phyloP scores from a whole-genome alignment of 2,113 vertebrate species.

The Martes martes region DNA sequence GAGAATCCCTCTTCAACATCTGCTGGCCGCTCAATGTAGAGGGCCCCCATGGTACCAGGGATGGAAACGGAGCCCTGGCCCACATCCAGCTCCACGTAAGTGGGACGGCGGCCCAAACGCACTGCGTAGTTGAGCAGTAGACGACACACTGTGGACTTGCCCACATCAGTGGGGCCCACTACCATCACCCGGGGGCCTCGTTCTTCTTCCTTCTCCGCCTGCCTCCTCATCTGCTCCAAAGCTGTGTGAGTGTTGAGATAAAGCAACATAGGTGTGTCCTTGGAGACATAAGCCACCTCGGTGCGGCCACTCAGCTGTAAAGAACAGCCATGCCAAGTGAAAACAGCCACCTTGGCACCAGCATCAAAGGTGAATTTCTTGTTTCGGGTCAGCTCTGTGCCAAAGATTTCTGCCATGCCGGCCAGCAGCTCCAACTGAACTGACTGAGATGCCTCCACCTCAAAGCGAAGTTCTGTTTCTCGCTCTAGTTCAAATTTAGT shows the following conservation, averaged over 20 bases:
- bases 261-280: conserved; percentile 97
- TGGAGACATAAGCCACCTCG: conserved; percentile 96
- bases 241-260: conserved; percentile 98
- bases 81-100: conserved; percentile 96
- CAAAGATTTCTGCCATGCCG: conserved; percentile 96
- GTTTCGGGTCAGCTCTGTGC: conserved; percentile 96
- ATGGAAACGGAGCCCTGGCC: conserved; percentile 97
- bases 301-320: conserved; percentile 94
- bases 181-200: conserved; percentile 97
- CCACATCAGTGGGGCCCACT: conserved; percentile 95
- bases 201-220: conserved; percentile 95
- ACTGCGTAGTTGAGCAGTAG: conserved; percentile 95
- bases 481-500: conserved; percentile 95
- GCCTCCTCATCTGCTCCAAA: conserved; percentile 97
- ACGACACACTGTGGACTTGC: conserved; percentile 94
- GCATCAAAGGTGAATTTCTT: conserved; percentile 96
- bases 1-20: conserved; percentile 98
- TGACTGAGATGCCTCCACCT: conserved; percentile 93
- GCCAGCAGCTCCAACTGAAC: conserved; percentile 93
- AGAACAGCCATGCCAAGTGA: conserved; percentile 98
- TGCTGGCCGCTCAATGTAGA: conserved; percentile 96
- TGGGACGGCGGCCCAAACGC: conserved; percentile 95
- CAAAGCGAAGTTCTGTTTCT: conserved; percentile 97
- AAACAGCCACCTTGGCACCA: conserved; percentile 95
- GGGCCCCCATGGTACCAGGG: conserved; percentile 94